Evolutionary conservation across 2,797 vertebrate species (phyloP).

Genomic region (Streptopelia turtur): DNA sequence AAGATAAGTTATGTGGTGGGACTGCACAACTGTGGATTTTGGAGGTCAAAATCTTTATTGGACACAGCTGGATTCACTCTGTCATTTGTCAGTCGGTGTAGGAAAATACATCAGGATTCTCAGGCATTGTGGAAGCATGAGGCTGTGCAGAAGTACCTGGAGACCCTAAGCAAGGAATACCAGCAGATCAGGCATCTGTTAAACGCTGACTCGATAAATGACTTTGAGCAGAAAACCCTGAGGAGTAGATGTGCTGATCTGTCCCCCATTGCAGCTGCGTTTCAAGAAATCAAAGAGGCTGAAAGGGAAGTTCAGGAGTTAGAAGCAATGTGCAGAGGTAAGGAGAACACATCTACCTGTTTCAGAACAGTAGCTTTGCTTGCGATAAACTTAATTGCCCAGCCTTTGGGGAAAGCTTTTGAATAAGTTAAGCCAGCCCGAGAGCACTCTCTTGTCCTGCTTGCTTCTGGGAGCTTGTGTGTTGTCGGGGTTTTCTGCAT

Average conservation of each 20-base stretch:
- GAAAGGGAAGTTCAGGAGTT: constrained; percentile 84
- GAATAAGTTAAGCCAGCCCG: neutral
- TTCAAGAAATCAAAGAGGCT: constrained; percentile 75
- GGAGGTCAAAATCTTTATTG: constrained; percentile 12
- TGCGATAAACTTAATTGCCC: neutral
- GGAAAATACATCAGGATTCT: constrained; percentile 60
- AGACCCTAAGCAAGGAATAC: constrained; percentile 80
- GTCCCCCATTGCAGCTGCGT: constrained; percentile 74
- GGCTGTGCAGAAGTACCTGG: constrained; percentile 81
- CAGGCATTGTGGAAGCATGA: constrained; percentile 77
- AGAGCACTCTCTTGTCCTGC: neutral
- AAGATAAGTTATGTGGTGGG: neutral
- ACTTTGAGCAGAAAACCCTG: constrained; percentile 77
- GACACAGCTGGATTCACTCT: neutral
- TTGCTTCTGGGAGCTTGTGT: accelerated
- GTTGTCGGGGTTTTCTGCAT: neutral
- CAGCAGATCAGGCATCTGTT: constrained; percentile 68
- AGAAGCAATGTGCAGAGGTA: constrained; percentile 82
- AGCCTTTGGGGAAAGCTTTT: neutral
- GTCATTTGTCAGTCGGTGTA: neutral
- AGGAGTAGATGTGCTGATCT: constrained; percentile 76
- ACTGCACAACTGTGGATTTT: neutral
- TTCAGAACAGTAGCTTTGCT: neutral
- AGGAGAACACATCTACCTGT: neutral
- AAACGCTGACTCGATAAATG: constrained; percentile 68